Evolutionary conservation across 2,113 vertebrate species (phyloP).

Genomic region (Daubentonia madagascariensis): DNA sequence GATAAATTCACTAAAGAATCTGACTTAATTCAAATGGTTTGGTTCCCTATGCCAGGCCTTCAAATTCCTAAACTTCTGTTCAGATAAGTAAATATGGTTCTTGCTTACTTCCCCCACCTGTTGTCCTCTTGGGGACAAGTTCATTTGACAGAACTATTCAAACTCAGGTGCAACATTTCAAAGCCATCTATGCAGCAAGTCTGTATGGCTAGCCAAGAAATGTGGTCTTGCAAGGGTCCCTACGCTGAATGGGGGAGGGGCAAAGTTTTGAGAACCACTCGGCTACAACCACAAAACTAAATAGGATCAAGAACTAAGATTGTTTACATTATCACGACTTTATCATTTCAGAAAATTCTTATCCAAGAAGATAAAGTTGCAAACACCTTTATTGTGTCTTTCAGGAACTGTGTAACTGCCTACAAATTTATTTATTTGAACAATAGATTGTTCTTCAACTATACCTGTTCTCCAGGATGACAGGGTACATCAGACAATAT

Average conservation of each 20-base stretch:
- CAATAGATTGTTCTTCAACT: not conserved
- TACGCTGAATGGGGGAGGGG: not conserved
- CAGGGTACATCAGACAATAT: not conserved
- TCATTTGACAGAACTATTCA: not conserved
- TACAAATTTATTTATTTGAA: not conserved
- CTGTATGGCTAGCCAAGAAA: not conserved
- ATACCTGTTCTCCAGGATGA: not conserved
- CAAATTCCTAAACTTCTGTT: not conserved
- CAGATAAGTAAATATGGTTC: not conserved
- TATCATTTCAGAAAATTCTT: not conserved
- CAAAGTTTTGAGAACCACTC: not conserved
- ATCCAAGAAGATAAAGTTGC: not conserved
- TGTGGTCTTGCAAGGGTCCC: not conserved
- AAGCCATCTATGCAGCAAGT: not conserved
- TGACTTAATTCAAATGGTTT: not conserved
- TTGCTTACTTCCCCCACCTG: not conserved
- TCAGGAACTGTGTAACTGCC: not conserved
- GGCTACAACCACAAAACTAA: too few relatives aligned
- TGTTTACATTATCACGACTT: too few relatives aligned
- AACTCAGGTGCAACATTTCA: not conserved
- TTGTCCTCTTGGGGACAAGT: not conserved
- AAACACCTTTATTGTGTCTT: not conserved
- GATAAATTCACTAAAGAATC: not conserved
- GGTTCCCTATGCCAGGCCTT: not conserved
- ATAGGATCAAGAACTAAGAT: not conserved